These are phyloP conservation scores for Cecidostiba fungosa DNA, from an alignment of 2,888 invertebrate genomes.

Conservation along the genomic window DNA sequence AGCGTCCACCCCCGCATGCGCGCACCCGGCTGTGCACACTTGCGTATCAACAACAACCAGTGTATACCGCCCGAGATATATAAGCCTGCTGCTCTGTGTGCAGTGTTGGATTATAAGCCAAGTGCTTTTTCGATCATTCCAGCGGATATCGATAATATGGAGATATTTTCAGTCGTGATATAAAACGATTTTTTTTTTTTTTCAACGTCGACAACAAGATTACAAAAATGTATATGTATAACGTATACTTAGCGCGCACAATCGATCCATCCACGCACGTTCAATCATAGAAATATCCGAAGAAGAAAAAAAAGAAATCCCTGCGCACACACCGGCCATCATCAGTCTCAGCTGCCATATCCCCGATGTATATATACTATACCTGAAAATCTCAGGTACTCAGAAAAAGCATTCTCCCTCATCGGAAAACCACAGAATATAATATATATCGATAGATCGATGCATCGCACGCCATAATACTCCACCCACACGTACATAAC, in stretches of 20 bases:
- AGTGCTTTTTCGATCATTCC: neutral
- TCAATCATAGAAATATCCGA: neutral
- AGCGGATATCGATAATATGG: neutral
- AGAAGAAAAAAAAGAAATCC: neutral
- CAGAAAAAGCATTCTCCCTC: neutral
- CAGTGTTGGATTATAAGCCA: neutral
- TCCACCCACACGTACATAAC: neutral
- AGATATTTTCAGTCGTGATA: neutral
- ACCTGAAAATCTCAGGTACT: constrained; percentile 21
- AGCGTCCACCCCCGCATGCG: constrained; percentile 61
- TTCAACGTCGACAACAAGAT: no score
- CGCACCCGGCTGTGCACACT: constrained; percentile 53
- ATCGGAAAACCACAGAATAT: neutral
- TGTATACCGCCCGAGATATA: neutral
- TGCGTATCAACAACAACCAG: neutral
- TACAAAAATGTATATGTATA: no score
- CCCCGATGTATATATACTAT: neutral
- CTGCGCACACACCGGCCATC: neutral
- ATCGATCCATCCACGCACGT: neutral
- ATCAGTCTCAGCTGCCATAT: constrained; percentile 1
- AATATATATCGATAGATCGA: neutral
- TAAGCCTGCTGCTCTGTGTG: neutral
- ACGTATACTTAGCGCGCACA: no score
- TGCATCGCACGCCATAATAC: neutral
- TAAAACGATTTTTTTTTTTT: neutral